phyloP scores from a whole-genome alignment of 2,888 invertebrate genomes.

The Blastobasis adustella region DNA sequence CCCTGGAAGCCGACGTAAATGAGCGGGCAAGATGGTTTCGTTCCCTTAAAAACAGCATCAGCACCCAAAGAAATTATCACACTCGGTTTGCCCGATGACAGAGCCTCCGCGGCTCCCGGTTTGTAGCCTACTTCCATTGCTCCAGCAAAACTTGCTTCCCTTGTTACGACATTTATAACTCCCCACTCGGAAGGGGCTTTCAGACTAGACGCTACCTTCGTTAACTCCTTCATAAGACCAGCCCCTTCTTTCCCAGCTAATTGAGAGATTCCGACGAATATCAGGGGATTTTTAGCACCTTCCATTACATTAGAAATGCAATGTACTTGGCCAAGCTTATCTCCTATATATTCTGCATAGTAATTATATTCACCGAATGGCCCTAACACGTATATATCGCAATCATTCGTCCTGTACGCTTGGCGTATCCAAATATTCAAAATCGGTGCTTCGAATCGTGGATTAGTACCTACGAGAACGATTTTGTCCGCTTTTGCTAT shows the following conservation, averaged over 20 bases:
- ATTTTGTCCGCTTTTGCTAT: constrained; percentile 84
- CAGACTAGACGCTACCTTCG: constrained; percentile 17
- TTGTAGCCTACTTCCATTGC: constrained; percentile 96
- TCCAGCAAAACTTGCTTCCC: constrained; percentile 93
- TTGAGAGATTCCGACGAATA: constrained; percentile 52
- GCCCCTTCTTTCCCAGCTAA: not conserved
- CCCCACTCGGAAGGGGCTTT: constrained; percentile 26
- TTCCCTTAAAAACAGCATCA: constrained; percentile 87
- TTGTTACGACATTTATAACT: constrained; percentile 92
- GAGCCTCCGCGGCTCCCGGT: constrained; percentile 77
- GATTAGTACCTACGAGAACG: constrained; percentile 95
- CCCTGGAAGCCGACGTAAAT: constrained; percentile 97
- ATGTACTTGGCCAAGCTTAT: constrained; percentile 22
- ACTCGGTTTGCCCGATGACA: constrained; percentile 78
- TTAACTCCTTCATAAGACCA: constrained; percentile 30
- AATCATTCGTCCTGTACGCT: constrained; percentile 91
- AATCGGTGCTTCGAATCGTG: constrained; percentile 96
- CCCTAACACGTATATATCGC: constrained; percentile 89
- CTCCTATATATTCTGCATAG: constrained; percentile 42
- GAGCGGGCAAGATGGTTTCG: constrained; percentile 85
- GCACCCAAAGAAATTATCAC: constrained; percentile 94
- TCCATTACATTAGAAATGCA: constrained; percentile 20
- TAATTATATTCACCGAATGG: constrained; percentile 93
- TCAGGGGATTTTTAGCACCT: constrained; percentile 43
- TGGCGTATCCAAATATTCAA: constrained; percentile 96